These are phyloP conservation scores for Automeris io DNA, from an alignment of 2,888 invertebrate species.

Conservation along the genomic window DNA sequence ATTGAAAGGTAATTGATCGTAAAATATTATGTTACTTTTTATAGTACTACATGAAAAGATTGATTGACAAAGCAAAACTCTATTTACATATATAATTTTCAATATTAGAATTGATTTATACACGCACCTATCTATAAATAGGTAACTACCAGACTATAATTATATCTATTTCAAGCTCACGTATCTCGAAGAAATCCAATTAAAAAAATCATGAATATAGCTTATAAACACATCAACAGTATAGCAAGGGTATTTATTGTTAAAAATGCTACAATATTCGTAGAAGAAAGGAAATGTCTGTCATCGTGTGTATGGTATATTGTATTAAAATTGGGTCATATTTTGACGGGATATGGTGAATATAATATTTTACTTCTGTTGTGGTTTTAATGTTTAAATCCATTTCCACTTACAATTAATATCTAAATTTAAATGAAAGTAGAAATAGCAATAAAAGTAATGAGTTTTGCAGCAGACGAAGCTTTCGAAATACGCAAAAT, in stretches of 20 bases:
- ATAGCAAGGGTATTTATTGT: conserved; percentile 2
- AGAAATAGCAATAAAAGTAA: neutral
- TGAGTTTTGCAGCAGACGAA: neutral
- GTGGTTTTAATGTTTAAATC: conserved; percentile 32
- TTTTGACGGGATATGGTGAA: conserved; percentile 68
- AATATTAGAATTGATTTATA: too few relatives aligned
- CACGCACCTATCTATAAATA: too few relatives aligned
- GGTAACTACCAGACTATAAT: too few relatives aligned
- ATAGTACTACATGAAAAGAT: too few relatives aligned
- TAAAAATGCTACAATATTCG: conserved; percentile 31
- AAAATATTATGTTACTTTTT: too few relatives aligned
- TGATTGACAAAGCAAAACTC: too few relatives aligned
- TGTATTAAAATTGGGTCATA: conserved; percentile 73
- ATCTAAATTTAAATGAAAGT: neutral
- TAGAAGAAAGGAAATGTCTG: conserved; percentile 66
- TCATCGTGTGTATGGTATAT: conserved; percentile 63
- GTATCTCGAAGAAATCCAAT: too few relatives aligned
- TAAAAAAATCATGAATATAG: too few relatives aligned
- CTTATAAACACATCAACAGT: conserved; percentile 1
- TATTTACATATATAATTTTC: too few relatives aligned
- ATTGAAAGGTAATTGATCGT: too few relatives aligned
- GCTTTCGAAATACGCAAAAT: too few relatives aligned
- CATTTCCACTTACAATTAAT: conserved; percentile 7
- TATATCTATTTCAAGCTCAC: too few relatives aligned
- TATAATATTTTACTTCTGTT: conserved; percentile 49